Evolutionary conservation across 2,797 vertebrate species (phyloP).

Genomic region (Eurystomus glaucurus): DNA sequence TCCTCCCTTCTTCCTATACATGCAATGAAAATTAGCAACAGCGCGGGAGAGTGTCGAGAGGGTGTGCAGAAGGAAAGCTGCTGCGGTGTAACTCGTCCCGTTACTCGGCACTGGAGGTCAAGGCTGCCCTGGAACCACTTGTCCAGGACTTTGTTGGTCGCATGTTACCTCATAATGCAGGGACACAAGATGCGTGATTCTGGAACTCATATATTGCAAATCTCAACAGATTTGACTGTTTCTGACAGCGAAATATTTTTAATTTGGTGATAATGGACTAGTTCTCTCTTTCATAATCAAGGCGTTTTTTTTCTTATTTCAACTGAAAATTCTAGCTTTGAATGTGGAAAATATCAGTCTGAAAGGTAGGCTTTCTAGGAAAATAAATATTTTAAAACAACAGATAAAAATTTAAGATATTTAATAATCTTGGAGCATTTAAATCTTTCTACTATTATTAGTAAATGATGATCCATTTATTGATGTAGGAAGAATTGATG

Average conservation of each 20-base stretch:
- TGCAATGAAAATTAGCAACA: neutral
- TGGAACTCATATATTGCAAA: neutral
- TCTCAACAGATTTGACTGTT: neutral
- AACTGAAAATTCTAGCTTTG: neutral
- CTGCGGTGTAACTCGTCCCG: rapidly evolving
- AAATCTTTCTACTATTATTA: constrained; percentile 25
- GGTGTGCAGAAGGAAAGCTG: neutral
- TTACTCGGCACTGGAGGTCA: neutral
- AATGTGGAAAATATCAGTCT: neutral
- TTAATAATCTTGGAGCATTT: constrained; percentile 29
- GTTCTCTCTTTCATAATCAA: neutral
- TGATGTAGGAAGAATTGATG: neutral
- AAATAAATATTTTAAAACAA: constrained; percentile 61
- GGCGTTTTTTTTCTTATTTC: neutral
- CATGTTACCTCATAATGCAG: neutral
- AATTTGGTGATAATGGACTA: neutral
- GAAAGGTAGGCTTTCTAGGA: neutral
- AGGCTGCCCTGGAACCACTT: neutral
- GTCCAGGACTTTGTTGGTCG: neutral
- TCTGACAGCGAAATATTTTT: neutral
- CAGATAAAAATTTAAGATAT: constrained; percentile 46
- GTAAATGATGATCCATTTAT: constrained; percentile 52
- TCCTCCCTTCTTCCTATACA: neutral
- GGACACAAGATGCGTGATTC: rapidly evolving
- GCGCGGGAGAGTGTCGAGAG: neutral